Conservation (phyloP, 2,888 invertebrate species). For the Lottia scabra region DNA sequence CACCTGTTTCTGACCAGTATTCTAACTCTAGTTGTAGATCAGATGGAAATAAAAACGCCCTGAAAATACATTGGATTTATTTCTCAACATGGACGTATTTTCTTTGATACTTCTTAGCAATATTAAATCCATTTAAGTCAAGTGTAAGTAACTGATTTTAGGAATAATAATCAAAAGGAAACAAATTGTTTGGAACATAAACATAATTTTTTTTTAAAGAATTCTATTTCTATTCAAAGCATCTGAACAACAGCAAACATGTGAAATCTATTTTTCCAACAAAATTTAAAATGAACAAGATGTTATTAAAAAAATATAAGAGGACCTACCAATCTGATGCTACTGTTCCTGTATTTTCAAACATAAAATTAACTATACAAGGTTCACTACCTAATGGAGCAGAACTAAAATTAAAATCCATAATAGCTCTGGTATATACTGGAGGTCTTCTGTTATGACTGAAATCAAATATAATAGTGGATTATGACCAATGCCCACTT, state of each 20-base stretch:
- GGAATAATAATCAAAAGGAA: too few species aligned
- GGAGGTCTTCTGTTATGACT: constrained; percentile 58
- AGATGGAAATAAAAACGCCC: constrained; percentile 66
- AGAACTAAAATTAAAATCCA: constrained; percentile 69
- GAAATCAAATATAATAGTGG: constrained; percentile 8
- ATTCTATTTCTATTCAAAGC: too few species aligned
- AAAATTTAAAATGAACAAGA: too few species aligned
- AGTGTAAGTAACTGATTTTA: too few species aligned
- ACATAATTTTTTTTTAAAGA: too few species aligned
- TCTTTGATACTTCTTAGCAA: too few species aligned
- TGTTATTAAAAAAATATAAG: background rate
- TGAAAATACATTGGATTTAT: constrained; percentile 27
- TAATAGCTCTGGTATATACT: constrained; percentile 61
- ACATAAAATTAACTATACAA: constrained; percentile 62
- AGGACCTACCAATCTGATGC: constrained; percentile 63
- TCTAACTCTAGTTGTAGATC: constrained; percentile 67
- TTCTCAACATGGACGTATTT: too few species aligned
- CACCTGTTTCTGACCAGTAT: constrained; percentile 69
- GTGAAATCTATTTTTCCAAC: too few species aligned
- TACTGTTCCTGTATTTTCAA: constrained; percentile 67
- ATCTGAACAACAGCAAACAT: too few species aligned
- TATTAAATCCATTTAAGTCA: too few species aligned
- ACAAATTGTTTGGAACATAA: background rate
- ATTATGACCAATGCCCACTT: too few species aligned
- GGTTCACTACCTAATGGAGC: constrained; percentile 66